Percentiles rank a stretch among this genome's conserved stretches.
Conservation (phyloP, 2,113 vertebrate species). For the Microtus richardsoni region DNA sequence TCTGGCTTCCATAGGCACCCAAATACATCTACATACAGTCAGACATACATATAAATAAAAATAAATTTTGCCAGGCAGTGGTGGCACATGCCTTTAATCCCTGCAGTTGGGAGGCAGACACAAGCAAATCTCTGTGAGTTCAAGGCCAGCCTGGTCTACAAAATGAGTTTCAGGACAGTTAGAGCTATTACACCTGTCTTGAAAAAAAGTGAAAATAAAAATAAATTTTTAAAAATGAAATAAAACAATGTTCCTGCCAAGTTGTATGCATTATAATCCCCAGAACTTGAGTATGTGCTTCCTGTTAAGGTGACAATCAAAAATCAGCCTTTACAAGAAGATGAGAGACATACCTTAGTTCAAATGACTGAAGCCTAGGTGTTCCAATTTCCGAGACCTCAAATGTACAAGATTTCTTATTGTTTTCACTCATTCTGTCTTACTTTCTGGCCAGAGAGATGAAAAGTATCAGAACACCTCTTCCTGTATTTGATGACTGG, state of each 20-base stretch:
- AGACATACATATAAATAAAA: neutral
- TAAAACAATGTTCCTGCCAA: neutral
- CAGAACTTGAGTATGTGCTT: neutral
- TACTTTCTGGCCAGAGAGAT: neutral
- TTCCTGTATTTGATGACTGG: neutral
- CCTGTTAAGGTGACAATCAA: neutral
- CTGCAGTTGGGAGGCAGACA: no score
- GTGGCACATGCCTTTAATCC: no score
- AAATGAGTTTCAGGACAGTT: no score
- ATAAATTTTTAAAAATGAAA: neutral
- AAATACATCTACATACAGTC: neutral
- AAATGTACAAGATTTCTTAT: neutral
- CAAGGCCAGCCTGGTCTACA: no score
- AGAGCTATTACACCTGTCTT: no score
- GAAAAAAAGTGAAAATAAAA: neutral
- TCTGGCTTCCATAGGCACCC: neutral
- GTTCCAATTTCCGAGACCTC: neutral
- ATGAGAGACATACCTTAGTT: neutral
- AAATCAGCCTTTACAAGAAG: neutral
- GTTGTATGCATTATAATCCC: neutral
- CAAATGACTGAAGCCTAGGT: neutral
- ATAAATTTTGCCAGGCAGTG: neutral
- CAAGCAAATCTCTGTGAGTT: no score
- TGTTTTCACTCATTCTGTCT: neutral
- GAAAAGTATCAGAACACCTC: neutral